Percentiles rank a stretch among this genome's conserved stretches.
Conservation (phyloP, 1,140 invertebrate species). For the Cyrtorhinus lividipennis region DNA sequence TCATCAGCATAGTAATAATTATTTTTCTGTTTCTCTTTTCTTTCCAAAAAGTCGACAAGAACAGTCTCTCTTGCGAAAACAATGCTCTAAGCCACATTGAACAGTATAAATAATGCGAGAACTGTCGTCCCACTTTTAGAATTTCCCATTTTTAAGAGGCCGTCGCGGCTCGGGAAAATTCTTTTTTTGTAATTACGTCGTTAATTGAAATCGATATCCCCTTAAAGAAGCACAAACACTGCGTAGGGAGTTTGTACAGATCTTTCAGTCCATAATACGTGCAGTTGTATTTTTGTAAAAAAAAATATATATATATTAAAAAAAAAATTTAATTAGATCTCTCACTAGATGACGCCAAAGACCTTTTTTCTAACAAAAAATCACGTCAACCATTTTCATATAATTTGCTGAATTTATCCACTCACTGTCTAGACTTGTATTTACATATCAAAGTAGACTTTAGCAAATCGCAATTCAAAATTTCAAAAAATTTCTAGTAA, state of each 20-base stretch:
- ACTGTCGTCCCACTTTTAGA: too few relatives aligned
- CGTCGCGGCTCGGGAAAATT: too few relatives aligned
- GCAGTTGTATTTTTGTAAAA: constrained; percentile 20
- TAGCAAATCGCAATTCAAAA: background rate
- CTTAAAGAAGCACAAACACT: constrained; percentile 1
- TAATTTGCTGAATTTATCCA: background rate
- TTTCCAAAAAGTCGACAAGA: too few relatives aligned
- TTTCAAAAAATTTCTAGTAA: background rate
- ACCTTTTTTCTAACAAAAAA: constrained; percentile 7
- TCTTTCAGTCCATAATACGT: constrained; percentile 3
- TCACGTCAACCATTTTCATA: too few relatives aligned
- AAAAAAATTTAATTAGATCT: constrained; percentile 18
- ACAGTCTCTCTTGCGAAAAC: too few relatives aligned
- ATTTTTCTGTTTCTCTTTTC: too few relatives aligned
- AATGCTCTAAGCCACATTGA: too few relatives aligned
- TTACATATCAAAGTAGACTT: constrained; percentile 6
- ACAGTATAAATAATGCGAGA: too few relatives aligned
- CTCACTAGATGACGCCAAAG: constrained; percentile 20
- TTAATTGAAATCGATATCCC: too few relatives aligned
- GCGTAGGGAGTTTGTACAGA: constrained; percentile 3
- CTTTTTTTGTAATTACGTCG: too few relatives aligned
- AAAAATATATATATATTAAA: too few relatives aligned
- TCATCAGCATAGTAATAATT: background rate
- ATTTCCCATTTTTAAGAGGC: too few relatives aligned
- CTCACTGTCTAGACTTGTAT: constrained; percentile 13